A percentile compares a stretch with the other conserved stretches of the same genome.
phyloP scores from a whole-genome alignment of 1,140 invertebrate genomes.

The Alviniconcha marisindica region DNA sequence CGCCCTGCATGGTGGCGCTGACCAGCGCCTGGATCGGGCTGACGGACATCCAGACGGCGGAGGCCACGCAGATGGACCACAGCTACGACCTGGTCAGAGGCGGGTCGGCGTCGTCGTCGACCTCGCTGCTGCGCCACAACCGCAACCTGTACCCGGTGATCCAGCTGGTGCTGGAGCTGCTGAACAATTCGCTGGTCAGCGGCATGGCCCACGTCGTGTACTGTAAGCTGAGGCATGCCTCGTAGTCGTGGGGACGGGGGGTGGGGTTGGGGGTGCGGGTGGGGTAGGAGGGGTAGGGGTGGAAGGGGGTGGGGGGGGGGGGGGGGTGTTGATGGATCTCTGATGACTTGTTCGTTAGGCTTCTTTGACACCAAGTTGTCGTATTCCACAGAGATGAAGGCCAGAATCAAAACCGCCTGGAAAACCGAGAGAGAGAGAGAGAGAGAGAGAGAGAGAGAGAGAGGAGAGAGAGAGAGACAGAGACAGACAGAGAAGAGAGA shows the following conservation, averaged over 20 bases:
- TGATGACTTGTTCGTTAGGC: too few species aligned
- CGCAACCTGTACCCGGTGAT: slow-evolving; percentile 56
- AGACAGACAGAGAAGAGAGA: too few species aligned
- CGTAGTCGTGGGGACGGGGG: not conserved
- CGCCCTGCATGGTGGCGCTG: slow-evolving; percentile 61
- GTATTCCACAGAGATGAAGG: too few species aligned
- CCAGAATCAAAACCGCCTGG: too few species aligned
- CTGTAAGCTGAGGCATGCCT: slow-evolving; percentile 50
- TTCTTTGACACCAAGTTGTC: too few species aligned
- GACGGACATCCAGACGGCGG: not conserved
- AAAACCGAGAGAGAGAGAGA: too few species aligned
- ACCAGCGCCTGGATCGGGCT: slow-evolving; percentile 57
- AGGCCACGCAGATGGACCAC: slow-evolving; percentile 38
- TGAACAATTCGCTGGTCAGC: slow-evolving; percentile 65
- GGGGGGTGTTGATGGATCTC: too few species aligned
- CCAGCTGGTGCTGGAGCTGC: slow-evolving; percentile 66
- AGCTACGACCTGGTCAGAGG: slow-evolving; percentile 23
- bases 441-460: too few species aligned
- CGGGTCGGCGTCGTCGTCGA: too few species aligned
- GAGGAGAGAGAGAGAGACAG: too few species aligned
- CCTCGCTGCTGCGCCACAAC: not conserved
- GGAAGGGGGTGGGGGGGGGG: too few species aligned
- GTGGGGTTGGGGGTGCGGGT: not conserved
- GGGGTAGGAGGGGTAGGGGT: too few species aligned
- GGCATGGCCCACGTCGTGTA: slow-evolving; percentile 69